Evolutionary conservation across 2,113 vertebrate species (phyloP).

Genomic region (Vidua macroura): DNA sequence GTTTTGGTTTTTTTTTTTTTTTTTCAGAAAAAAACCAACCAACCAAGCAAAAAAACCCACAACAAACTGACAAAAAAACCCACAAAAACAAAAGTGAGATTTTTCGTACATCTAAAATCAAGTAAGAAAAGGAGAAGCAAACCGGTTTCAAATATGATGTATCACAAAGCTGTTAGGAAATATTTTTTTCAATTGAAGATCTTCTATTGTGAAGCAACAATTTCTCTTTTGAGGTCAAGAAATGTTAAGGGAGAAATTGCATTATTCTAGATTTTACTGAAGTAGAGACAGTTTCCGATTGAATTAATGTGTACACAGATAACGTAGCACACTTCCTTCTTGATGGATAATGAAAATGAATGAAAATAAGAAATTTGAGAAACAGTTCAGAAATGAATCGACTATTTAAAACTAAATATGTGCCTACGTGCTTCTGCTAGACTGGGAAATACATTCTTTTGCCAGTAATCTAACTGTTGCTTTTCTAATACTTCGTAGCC

Average conservation of each 20-base stretch:
- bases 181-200: slow-evolving; percentile 9
- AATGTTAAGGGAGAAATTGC: slow-evolving; percentile 33
- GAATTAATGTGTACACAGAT: not conserved
- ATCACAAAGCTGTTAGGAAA: slow-evolving; percentile 40
- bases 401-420: not conserved
- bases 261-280: not conserved
- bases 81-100: not conserved
- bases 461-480: not conserved
- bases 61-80: not conserved
- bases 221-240: not conserved
- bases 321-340: not conserved
- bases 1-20: not conserved
- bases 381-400: not conserved
- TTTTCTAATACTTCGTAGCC: not conserved
- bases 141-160: slow-evolving; percentile 4
- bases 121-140: slow-evolving; percentile 53
- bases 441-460: not conserved
- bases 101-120: slow-evolving; percentile 31
- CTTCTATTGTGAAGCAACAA: not conserved
- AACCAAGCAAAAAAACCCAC: not conserved
- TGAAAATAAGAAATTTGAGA: not conserved
- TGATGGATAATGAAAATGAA: not conserved
- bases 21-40: not conserved
- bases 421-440: not conserved
- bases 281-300: not conserved